phyloP scores from a whole-genome alignment of 2,888 invertebrate genomes.

The Laspeyria flexula region DNA sequence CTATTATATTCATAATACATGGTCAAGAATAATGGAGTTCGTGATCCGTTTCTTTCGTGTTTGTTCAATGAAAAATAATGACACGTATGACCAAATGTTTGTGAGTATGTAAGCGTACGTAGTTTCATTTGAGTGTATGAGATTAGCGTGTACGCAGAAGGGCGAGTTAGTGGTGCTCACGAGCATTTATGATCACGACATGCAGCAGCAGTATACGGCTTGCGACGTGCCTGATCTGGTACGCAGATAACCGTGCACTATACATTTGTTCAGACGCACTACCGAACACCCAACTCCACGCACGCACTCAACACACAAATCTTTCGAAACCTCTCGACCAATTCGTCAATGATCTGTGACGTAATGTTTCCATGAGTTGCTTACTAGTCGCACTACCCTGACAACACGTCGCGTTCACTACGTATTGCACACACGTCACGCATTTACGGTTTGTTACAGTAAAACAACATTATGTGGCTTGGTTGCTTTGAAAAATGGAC shows the following conservation, averaged over 20 bases:
- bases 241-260: constrained; percentile 28
- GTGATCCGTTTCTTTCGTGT: constrained; percentile 37
- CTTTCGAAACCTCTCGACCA: constrained; percentile 52
- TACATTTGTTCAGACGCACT: constrained; percentile 40
- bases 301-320: constrained; percentile 45
- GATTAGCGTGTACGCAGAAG: constrained; percentile 14
- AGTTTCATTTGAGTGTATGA: constrained; percentile 11
- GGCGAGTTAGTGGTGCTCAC: constrained; percentile 9
- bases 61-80: constrained; percentile 34
- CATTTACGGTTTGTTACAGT: constrained; percentile 16
- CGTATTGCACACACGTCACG: constrained; percentile 10
- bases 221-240: constrained; percentile 21
- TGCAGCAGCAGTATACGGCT: not conserved
- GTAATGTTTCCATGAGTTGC: constrained; percentile 35
- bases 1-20: constrained; percentile 22
- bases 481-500: constrained; percentile 24
- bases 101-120: constrained; percentile 1
- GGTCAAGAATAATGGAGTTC: constrained; percentile 31
- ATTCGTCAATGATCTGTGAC: constrained; percentile 44
- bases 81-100: constrained; percentile 28
- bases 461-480: constrained; percentile 15
- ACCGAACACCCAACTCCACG: constrained; percentile 12
- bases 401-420: constrained; percentile 3
- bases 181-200: constrained; percentile 12
- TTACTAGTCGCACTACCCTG: not conserved